These are phyloP conservation scores for Pristionchus entomophagus DNA, from an alignment of 2,888 invertebrate species.

Conservation along the genomic window DNA sequence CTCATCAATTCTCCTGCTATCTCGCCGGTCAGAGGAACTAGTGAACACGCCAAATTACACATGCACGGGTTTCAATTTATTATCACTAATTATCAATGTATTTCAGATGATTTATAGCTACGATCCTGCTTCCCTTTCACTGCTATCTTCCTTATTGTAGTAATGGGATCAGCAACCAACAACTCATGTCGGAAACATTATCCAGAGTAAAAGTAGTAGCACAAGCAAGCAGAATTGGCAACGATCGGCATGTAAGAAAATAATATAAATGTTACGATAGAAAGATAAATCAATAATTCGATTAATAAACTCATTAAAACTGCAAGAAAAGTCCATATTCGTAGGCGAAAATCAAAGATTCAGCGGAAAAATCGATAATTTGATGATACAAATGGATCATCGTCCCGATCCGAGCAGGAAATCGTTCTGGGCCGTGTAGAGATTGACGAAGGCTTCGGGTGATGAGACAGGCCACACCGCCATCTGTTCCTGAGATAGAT, in stretches of 20 bases:
- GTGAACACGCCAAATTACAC: too few species aligned
- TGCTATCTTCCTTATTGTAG: too few species aligned
- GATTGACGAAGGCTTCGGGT: not conserved
- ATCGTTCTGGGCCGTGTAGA: conserved; percentile 40
- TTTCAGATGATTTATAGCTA: too few species aligned
- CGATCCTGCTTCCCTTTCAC: too few species aligned
- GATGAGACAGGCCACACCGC: conserved; percentile 41
- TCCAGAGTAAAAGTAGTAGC: not conserved
- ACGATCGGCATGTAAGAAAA: conserved; percentile 19
- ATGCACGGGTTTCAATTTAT: too few species aligned
- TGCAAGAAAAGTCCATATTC: not conserved
- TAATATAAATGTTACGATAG: not conserved
- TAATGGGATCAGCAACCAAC: too few species aligned
- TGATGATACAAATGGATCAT: not conserved
- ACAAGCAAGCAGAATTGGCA: not conserved
- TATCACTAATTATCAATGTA: too few species aligned
- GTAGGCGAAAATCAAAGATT: not conserved
- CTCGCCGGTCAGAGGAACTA: too few species aligned
- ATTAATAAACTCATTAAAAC: not conserved
- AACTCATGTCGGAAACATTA: not conserved
- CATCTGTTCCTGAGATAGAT: conserved; percentile 23
- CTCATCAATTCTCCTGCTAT: too few species aligned
- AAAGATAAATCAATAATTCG: not conserved
- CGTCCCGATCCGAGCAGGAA: conserved; percentile 11
- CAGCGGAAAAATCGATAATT: not conserved